Evolutionary conservation across 2,797 vertebrate species (phyloP), one percentile per base, ranked within the genome.

Genomic region (Aldrovandia affinis): DNA sequence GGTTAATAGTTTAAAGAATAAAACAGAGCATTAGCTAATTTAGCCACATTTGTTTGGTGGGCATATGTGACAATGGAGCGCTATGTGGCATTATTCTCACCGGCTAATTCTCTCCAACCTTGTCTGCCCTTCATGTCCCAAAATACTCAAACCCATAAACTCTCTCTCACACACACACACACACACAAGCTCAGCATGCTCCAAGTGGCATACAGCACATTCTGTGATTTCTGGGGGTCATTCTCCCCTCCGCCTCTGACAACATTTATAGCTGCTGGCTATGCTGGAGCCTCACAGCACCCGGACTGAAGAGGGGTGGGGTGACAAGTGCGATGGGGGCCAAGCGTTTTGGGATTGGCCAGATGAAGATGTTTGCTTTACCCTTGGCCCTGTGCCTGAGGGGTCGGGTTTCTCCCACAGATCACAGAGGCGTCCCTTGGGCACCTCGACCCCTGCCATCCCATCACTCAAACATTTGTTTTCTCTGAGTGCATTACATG

Each of bases 251-350:
- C 94, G 94, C 92, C 93, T 73, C 68, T 93, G 89, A 96, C 90
- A 95, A 93, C 95, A 93, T 96, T 97, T 97, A 95, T 96, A 95
- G 94, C 94, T 92, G 94, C 95, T 95, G 93, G 93, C 95, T 93
- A 95, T 93, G 95, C 87, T 90, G 95, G 95, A 96, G 93, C 94
- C 93, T 88, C 91, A 92, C 89, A 92, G 89, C 88, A 91, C 92
- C 94, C 94, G 92, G 86, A 89, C 88, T 91, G 93, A 91, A 54
- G 65, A 57, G 33, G 59, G 91, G 91, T 30, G 80, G 78, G 83
- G 68, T 36, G 47, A 83, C 86, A 70, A 54, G 84, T 83, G 83
- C 86, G 87, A 90, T 88, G 93, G 81, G 70, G 92, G 93, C 92
- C 93, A 91, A 89, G 91, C 92, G 89, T 93, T 89, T 89, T 88